Evolutionary conservation across 2,797 vertebrate species (phyloP).

Genomic region (Platalea minor): DNA sequence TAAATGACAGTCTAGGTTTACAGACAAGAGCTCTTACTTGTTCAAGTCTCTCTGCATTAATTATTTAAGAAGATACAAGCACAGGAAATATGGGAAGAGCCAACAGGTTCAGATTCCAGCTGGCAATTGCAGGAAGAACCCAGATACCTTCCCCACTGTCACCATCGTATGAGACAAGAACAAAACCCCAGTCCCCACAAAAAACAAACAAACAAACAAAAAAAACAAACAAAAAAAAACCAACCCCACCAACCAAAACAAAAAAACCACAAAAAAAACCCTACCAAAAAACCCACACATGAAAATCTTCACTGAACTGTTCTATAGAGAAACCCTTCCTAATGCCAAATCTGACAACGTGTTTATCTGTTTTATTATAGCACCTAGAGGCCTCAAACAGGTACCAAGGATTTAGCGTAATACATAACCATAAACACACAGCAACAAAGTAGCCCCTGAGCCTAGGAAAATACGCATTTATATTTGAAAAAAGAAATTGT

Average conservation of each 20-base stretch:
- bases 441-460: neutral
- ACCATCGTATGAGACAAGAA: neutral
- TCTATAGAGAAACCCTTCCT: neutral
- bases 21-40: neutral
- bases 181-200: neutral
- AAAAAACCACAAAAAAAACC: too few relatives aligned
- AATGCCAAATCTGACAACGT: neutral
- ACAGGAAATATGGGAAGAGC: neutral
- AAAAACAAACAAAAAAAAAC: too few relatives aligned
- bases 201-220: too few relatives aligned
- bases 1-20: neutral
- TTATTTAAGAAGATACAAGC: neutral
- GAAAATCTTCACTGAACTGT: neutral
- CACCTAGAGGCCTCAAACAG: neutral
- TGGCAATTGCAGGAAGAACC: neutral
- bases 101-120: neutral
- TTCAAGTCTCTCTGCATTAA: neutral
- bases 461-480: neutral
- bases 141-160: neutral
- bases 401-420: neutral
- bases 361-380: neutral
- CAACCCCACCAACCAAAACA: too few relatives aligned
- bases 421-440: neutral
- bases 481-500: neutral
- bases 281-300: rapidly evolving